A percentile compares a stretch with the other conserved stretches of the same genome.
Evolutionary conservation across 2,797 vertebrate species (phyloP).

Genomic region (Coreius guichenoti): DNA sequence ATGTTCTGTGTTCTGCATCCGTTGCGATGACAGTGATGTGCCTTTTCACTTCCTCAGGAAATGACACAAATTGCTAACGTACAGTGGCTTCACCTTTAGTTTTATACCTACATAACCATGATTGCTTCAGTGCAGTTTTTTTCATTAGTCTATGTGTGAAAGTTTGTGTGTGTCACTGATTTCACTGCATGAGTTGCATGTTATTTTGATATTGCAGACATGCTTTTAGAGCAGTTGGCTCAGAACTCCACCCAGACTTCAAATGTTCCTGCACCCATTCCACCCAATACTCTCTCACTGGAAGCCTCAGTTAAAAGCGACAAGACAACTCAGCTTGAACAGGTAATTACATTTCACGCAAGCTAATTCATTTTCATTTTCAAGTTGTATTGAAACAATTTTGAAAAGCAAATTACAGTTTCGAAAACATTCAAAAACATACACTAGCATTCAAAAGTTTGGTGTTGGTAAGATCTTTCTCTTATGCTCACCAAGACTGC

Average conservation of each 20-base stretch:
- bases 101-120: background rate
- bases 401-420: background rate
- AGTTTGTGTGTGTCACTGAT: slow-evolving; percentile 10
- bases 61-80: background rate
- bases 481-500: background rate
- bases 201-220: slow-evolving; percentile 66
- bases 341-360: slow-evolving; percentile 7
- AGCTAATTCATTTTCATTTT: background rate
- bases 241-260: slow-evolving; percentile 49
- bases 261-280: background rate
- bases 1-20: slow-evolving; percentile 25
- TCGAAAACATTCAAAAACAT: background rate
- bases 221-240: slow-evolving; percentile 75
- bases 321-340: slow-evolving; percentile 3
- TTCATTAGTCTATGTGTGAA: background rate
- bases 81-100: slow-evolving; percentile 4
- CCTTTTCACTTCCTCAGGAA: slow-evolving; percentile 52
- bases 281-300: slow-evolving; percentile 17
- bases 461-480: background rate
- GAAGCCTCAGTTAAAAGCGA: slow-evolving; percentile 29
- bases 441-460: background rate
- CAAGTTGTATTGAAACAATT: background rate
- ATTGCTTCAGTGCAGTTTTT: background rate
- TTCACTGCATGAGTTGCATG: background rate
- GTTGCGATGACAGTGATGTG: background rate